Conservation (phyloP, 2,888 invertebrate genomes). For the Lomographa bimaculata region DNA sequence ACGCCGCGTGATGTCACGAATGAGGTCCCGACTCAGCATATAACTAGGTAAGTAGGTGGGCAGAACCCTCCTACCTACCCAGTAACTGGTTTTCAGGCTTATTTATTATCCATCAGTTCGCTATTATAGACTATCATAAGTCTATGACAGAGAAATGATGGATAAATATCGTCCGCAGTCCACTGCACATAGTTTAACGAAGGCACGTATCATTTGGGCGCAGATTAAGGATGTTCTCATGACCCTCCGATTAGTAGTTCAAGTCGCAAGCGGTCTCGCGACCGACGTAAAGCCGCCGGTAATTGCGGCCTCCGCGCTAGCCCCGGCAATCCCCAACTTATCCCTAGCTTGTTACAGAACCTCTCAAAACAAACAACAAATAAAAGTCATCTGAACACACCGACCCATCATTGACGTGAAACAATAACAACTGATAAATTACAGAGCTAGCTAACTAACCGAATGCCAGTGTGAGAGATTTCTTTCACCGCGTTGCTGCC, state of each 20-base stretch:
- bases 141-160: slow-evolving; percentile 16
- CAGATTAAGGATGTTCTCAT: slow-evolving; percentile 62
- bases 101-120: no score
- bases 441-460: slow-evolving; percentile 56
- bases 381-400: slow-evolving; percentile 19
- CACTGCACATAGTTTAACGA: slow-evolving; percentile 44
- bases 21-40: no score
- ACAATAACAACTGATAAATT: slow-evolving; percentile 68
- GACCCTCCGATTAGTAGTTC: slow-evolving; percentile 64
- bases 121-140: no score
- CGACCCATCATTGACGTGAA: slow-evolving; percentile 46
- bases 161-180: slow-evolving; percentile 18
- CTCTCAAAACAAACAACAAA: slow-evolving; percentile 46
- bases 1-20: no score
- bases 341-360: slow-evolving; percentile 59
- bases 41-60: no score
- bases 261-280: slow-evolving; percentile 50
- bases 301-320: slow-evolving; percentile 73
- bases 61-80: no score
- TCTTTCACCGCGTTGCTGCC: slow-evolving; percentile 58
- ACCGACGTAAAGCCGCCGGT: slow-evolving; percentile 68
- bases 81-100: no score
- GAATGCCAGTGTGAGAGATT: slow-evolving; percentile 52
- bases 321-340: slow-evolving; percentile 62
- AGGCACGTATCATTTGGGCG: slow-evolving; percentile 64